These are phyloP conservation scores for Todiramphus saurophagus DNA, from an alignment of 2,113 vertebrate genomes.

Conservation along the genomic window DNA sequence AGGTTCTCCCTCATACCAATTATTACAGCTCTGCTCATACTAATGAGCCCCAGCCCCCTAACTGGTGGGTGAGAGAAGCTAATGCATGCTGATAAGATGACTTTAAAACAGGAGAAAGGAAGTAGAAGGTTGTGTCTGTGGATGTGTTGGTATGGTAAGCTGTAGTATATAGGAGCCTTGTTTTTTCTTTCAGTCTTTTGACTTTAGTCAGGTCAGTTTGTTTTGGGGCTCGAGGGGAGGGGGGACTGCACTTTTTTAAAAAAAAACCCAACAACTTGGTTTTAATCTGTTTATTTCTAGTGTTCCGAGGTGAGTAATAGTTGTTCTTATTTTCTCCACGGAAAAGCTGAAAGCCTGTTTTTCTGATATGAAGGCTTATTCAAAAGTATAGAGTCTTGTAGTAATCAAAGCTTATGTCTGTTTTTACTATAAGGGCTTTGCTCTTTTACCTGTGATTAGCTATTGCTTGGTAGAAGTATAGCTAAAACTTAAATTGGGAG, in stretches of 20 bases:
- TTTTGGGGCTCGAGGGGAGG: not conserved
- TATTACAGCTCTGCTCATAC: not conserved
- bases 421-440: not conserved
- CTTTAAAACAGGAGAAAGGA: not conserved
- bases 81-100: not conserved
- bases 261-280: not conserved
- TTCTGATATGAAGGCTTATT: not conserved
- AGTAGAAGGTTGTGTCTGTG: fast-evolving
- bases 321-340: not conserved
- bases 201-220: not conserved
- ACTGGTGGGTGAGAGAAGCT: not conserved
- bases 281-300: not conserved
- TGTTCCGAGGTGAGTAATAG: not conserved
- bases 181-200: not conserved
- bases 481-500: not conserved
- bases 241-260: fast-evolving
- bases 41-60: not conserved
- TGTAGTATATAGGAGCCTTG: fast-evolving
- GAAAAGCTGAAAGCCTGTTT: not conserved
- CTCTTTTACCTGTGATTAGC: not conserved
- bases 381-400: not conserved
- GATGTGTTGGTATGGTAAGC: not conserved
- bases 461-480: not conserved
- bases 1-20: not conserved
- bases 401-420: not conserved